Percentiles rank a stretch among this genome's conserved stretches.
Conservation (phyloP, 2,797 vertebrate genomes). For the Chiloscyllium punctatum region DNA sequence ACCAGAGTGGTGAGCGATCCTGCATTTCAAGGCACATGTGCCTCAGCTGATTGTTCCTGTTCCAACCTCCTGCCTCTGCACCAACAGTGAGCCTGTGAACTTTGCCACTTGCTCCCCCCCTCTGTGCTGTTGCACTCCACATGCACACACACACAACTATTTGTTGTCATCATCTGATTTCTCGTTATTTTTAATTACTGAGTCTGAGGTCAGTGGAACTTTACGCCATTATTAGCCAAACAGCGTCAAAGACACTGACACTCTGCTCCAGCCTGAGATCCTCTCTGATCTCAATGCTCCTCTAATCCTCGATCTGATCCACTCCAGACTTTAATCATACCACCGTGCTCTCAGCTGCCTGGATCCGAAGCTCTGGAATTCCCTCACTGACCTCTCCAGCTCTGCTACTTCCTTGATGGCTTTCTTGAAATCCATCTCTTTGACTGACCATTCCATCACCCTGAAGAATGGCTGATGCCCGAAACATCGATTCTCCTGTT, state of each 20-base stretch:
- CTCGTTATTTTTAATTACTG: background rate
- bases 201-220: background rate
- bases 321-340: background rate
- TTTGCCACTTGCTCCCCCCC: background rate
- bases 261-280: background rate
- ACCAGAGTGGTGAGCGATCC: background rate
- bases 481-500: no score
- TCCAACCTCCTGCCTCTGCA: background rate
- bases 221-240: background rate
- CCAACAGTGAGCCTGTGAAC: background rate
- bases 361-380: background rate
- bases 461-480: no score
- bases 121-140: background rate
- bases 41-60: background rate
- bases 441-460: background rate
- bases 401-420: no score
- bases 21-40: background rate
- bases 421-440: background rate
- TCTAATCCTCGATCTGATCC: background rate
- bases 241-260: background rate
- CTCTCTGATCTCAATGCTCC: background rate
- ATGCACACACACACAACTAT: background rate
- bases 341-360: no score
- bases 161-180: background rate
- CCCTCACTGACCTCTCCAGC: background rate